Evolutionary conservation across 1,140 invertebrate species (phyloP).

Genomic region (Heterodera carotae): DNA sequence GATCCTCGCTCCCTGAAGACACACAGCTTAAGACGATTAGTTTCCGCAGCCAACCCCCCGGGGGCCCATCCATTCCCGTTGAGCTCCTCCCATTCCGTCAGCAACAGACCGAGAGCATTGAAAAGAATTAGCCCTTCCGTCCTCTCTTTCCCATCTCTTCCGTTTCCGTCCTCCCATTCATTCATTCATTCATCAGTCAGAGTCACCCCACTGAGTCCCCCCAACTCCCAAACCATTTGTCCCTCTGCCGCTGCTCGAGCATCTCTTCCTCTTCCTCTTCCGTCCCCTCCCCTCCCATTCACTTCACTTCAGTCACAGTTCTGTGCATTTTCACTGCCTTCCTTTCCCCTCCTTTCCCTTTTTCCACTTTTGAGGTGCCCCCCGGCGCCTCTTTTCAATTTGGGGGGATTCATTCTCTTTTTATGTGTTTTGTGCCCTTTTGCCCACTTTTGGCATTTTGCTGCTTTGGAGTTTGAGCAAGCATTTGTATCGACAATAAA

Average conservation of each 20-base stretch:
- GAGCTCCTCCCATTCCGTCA: not conserved
- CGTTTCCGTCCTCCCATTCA: not conserved
- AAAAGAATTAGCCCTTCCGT: constrained; percentile 2
- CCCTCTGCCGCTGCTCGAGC: not conserved
- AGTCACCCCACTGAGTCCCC: not conserved
- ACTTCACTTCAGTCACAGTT: not conserved
- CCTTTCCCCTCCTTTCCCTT: not conserved
- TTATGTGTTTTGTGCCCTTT: not conserved
- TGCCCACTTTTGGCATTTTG: not conserved
- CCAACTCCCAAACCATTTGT: constrained; percentile 14
- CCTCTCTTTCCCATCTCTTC: no score
- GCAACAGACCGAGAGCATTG: not conserved
- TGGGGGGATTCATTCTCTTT: no score
- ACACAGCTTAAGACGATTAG: constrained; percentile 20
- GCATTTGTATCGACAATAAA: constrained; percentile 3
- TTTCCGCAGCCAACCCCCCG: not conserved
- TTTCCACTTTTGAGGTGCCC: not conserved
- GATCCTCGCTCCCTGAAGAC: constrained; percentile 12
- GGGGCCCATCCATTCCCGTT: not conserved
- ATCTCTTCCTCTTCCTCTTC: not conserved
- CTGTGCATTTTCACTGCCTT: not conserved
- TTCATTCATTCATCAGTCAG: not conserved
- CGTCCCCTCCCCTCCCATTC: not conserved
- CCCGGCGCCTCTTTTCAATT: not conserved
- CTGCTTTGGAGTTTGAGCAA: not conserved